phyloP scores from a whole-genome alignment of 2,113 vertebrate genomes.

The Alaudala cheleensis region DNA sequence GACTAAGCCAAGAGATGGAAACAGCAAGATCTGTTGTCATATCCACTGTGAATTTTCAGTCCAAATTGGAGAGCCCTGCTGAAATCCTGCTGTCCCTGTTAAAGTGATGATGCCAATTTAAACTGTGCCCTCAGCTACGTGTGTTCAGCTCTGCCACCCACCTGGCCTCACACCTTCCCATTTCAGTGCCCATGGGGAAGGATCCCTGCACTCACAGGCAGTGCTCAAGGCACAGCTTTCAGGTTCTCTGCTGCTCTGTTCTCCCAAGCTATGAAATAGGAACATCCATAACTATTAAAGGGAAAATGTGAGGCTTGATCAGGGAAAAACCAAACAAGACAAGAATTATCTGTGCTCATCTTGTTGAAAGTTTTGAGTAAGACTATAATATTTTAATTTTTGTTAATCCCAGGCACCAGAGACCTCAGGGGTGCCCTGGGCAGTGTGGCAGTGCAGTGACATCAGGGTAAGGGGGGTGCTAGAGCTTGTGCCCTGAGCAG shows the following conservation, averaged over 20 bases:
- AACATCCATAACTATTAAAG: background rate
- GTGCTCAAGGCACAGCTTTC: background rate
- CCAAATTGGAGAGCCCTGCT: background rate
- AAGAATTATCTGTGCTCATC: accelerated
- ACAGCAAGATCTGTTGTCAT: background rate
- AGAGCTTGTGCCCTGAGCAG: background rate
- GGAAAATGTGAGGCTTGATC: background rate
- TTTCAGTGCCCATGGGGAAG: background rate
- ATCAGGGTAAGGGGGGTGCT: background rate
- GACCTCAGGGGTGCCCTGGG: background rate
- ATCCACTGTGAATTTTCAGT: background rate
- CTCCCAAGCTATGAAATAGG: background rate
- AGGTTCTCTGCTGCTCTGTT: background rate
- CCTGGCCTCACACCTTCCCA: background rate
- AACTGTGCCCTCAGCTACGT: background rate
- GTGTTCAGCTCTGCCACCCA: background rate
- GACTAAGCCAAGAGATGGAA: background rate
- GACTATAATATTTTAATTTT: background rate
- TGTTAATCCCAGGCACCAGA: background rate
- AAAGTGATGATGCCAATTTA: background rate
- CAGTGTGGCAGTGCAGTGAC: background rate
- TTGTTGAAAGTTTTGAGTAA: background rate
- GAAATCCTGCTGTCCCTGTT: background rate
- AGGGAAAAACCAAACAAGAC: background rate
- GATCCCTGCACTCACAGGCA: background rate